Percentiles rank a stretch among this genome's conserved stretches.
Evolutionary conservation across 2,888 invertebrate genomes (phyloP).

Genomic region (Drosophila acutilabella): DNA sequence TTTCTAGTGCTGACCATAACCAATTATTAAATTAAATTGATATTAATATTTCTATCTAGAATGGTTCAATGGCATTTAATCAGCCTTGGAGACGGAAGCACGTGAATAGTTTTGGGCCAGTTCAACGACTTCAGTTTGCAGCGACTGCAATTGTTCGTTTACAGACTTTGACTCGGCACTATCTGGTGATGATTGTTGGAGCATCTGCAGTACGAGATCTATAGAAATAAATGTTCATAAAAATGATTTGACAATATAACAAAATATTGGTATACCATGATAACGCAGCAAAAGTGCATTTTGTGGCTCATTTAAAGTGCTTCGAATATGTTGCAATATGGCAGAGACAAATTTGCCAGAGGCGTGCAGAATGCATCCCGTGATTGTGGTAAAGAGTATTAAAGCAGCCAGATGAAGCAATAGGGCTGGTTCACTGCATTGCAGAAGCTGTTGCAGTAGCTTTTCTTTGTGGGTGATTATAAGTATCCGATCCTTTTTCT

Average conservation of each 20-base stretch:
- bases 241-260: no score
- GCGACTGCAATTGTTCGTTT: slow-evolving; percentile 81
- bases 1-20: slow-evolving; percentile 46
- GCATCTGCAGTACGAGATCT: slow-evolving; percentile 89
- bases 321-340: slow-evolving; percentile 90
- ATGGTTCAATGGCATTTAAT: slow-evolving; percentile 50
- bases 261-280: slow-evolving; percentile 88
- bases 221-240: slow-evolving; percentile 47
- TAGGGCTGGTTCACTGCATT: slow-evolving; percentile 91
- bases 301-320: slow-evolving; percentile 89
- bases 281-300: slow-evolving; percentile 88
- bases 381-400: slow-evolving; percentile 92
- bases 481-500: slow-evolving; percentile 93
- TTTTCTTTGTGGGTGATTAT: slow-evolving; percentile 93
- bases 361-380: slow-evolving; percentile 94
- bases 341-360: slow-evolving; percentile 96
- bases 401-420: slow-evolving; percentile 91
- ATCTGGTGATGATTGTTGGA: slow-evolving; percentile 86
- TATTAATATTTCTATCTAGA: slow-evolving; percentile 9
- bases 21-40: slow-evolving; percentile 36
- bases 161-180: slow-evolving; percentile 86
- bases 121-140: slow-evolving; percentile 74
- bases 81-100: slow-evolving; percentile 79
- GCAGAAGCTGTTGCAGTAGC: slow-evolving; percentile 91
- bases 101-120: slow-evolving; percentile 80